phyloP scores from a whole-genome alignment of 1,140 invertebrate genomes.

The Laupala kohalensis region DNA sequence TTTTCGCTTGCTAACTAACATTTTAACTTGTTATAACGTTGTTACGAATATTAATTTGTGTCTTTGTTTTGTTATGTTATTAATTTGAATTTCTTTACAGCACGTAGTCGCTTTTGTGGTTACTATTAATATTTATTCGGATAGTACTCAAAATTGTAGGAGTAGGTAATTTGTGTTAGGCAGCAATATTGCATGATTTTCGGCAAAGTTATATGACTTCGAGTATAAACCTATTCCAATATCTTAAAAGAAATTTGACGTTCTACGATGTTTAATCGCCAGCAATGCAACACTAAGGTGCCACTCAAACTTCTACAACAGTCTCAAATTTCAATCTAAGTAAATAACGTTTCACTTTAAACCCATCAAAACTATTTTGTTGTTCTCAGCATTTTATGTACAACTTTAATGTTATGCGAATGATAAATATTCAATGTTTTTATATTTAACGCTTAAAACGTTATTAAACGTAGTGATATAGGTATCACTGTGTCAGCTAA shows the following conservation, averaged over 20 bases:
- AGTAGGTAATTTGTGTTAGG: not conserved
- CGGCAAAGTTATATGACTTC: too few relatives aligned
- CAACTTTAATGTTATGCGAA: not conserved
- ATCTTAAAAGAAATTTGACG: not conserved
- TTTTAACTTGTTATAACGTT: too few relatives aligned
- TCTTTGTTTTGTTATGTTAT: too few relatives aligned
- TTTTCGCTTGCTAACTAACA: too few relatives aligned
- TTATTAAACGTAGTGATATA: not conserved
- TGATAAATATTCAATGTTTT: not conserved
- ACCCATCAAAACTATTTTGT: not conserved
- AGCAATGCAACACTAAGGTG: not conserved
- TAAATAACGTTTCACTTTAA: not conserved
- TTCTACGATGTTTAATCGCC: not conserved
- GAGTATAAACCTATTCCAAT: not conserved
- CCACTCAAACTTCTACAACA: not conserved
- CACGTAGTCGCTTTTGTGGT: too few relatives aligned
- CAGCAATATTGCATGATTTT: not conserved
- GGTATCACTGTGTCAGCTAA: not conserved
- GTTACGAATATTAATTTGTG: too few relatives aligned
- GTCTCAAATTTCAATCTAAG: not conserved
- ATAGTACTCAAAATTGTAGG: not conserved
- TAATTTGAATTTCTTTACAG: too few relatives aligned
- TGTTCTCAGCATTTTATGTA: not conserved
- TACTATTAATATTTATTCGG: too few relatives aligned
- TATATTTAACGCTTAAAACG: not conserved